Percentiles rank a stretch among this genome's conserved stretches.
Conservation (phyloP, 1,140 invertebrate species). For the Triops longicaudatus region DNA sequence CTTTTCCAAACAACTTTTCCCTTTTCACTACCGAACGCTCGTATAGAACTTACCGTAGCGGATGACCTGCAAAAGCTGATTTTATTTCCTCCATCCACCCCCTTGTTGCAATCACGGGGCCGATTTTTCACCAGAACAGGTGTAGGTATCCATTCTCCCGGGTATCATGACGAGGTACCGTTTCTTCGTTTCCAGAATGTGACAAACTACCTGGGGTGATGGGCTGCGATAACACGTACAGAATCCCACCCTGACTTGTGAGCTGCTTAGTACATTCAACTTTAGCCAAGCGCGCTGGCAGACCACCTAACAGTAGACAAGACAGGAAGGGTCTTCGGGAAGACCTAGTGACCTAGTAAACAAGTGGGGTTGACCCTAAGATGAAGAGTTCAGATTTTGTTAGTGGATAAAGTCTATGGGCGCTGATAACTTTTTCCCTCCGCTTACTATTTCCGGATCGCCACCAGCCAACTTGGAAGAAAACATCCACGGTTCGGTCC, state of each 20-base stretch:
- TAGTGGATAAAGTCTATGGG: neutral
- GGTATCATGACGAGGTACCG: neutral
- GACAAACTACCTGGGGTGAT: neutral
- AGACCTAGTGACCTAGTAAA: constrained; percentile 12
- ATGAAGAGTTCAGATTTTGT: neutral
- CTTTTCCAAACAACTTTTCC: constrained; percentile 6
- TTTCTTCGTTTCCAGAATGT: neutral
- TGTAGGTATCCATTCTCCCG: neutral
- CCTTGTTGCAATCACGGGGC: neutral
- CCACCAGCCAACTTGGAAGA: neutral
- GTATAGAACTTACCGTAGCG: neutral
- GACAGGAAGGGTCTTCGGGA: neutral
- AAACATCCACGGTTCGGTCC: neutral
- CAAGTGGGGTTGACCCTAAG: neutral
- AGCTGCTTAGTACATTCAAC: too few species aligned
- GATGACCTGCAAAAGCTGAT: neutral
- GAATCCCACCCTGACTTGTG: neutral
- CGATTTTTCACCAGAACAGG: neutral
- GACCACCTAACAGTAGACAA: neutral
- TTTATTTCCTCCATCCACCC: neutral
- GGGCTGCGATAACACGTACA: neutral
- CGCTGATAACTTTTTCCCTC: neutral
- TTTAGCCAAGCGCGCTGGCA: neutral
- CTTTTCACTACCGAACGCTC: neutral
- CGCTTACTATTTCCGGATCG: neutral